Percentiles rank a stretch among this genome's conserved stretches.
phyloP scores from a whole-genome alignment of 2,888 invertebrate genomes.

The Ectobius pallidus region DNA sequence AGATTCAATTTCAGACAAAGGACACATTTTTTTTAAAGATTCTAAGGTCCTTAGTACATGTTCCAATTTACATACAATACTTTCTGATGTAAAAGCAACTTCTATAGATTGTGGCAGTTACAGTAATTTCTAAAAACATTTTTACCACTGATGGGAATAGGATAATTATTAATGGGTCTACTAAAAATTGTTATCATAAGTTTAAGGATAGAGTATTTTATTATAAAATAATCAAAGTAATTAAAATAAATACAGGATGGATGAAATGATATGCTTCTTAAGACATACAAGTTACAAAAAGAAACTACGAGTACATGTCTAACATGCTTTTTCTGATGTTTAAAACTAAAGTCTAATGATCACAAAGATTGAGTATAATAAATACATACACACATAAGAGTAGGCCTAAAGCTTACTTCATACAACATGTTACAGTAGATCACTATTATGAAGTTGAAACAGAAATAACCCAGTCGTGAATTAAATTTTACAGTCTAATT shows the following conservation, averaged over 20 bases:
- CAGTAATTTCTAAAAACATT: too few species aligned
- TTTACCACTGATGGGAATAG: neutral
- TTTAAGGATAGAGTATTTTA: neutral
- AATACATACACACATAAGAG: conserved; percentile 20
- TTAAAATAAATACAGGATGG: neutral
- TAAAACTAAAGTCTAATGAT: neutral
- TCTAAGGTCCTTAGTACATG: too few species aligned
- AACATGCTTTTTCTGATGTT: neutral
- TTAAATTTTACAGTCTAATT: too few species aligned
- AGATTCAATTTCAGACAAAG: too few species aligned
- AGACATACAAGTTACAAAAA: neutral
- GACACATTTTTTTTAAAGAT: too few species aligned
- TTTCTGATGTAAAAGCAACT: too few species aligned
- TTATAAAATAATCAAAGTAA: neutral
- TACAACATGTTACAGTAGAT: too few species aligned
- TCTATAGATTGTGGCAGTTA: too few species aligned
- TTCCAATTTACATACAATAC: too few species aligned
- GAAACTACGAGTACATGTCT: neutral
- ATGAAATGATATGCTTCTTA: neutral
- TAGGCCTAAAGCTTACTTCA: conserved; percentile 13
- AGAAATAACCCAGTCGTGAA: too few species aligned
- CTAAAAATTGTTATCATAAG: neutral
- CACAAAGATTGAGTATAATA: conserved; percentile 19
- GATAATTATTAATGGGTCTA: too few species aligned
- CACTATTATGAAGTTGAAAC: too few species aligned